Evolutionary conservation across 2,797 vertebrate species (phyloP).

Genomic region (Toxotes lorentzi): DNA sequence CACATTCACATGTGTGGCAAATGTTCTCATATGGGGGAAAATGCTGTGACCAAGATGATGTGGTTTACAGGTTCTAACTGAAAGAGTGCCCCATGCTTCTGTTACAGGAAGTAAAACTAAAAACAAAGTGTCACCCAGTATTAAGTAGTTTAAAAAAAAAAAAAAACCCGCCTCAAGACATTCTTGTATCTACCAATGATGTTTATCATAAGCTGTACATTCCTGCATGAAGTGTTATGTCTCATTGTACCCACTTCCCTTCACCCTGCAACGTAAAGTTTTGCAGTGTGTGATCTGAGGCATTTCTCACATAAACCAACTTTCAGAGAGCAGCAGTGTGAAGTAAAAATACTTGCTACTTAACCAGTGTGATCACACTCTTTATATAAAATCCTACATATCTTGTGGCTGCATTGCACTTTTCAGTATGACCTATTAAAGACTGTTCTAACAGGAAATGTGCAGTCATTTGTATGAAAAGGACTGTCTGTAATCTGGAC

Average conservation of each 20-base stretch:
- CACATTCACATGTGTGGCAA: background rate
- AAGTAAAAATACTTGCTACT: background rate
- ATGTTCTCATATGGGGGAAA: slow-evolving; percentile 2
- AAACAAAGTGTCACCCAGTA: background rate
- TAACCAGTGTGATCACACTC: background rate
- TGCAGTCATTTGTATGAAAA: background rate
- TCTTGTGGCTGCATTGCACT: background rate
- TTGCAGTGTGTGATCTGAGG: background rate
- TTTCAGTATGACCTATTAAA: background rate
- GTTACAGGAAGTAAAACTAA: slow-evolving; percentile 30
- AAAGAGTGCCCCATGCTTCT: slow-evolving; percentile 36
- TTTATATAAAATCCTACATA: background rate
- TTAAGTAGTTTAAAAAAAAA: background rate
- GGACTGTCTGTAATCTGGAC: background rate
- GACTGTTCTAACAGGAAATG: background rate
- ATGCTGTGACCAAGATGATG: slow-evolving; percentile 9
- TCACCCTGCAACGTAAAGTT: background rate
- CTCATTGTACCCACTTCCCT: slow-evolving; percentile 1
- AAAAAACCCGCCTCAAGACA: background rate
- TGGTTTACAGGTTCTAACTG: slow-evolving; percentile 55
- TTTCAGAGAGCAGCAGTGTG: background rate
- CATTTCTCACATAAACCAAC: slow-evolving; percentile 30
- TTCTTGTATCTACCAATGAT: background rate
- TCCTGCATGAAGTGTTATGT: background rate
- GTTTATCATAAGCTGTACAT: background rate